Conservation (phyloP, 2,888 invertebrate species). For the Xestia xanthographa region DNA sequence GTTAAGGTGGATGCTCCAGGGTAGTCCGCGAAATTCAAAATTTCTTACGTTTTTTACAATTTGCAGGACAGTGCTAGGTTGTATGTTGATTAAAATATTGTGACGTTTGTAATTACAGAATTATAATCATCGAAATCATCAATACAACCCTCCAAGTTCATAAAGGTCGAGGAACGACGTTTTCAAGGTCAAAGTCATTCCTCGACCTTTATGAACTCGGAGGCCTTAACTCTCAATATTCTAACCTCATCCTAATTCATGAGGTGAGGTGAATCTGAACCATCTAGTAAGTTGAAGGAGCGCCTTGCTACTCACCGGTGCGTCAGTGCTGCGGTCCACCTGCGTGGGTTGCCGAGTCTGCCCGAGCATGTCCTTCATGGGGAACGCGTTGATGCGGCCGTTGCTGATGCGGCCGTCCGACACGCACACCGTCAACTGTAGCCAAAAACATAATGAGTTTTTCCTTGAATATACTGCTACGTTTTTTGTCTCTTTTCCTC, state of each 20-base stretch:
- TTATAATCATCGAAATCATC: too few relatives aligned
- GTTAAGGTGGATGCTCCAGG: too few relatives aligned
- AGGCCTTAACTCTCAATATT: slow-evolving; percentile 1
- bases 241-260: neutral
- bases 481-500: neutral
- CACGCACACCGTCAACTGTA: slow-evolving; percentile 94
- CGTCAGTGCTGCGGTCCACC: slow-evolving; percentile 93
- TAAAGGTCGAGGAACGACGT: too few relatives aligned
- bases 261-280: neutral
- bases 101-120: too few relatives aligned
- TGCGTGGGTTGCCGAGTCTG: slow-evolving; percentile 91
- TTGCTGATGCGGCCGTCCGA: slow-evolving; percentile 93
- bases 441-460: neutral
- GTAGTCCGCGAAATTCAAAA: too few relatives aligned
- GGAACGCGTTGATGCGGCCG: slow-evolving; percentile 94
- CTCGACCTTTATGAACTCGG: too few relatives aligned
- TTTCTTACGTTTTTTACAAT: too few relatives aligned
- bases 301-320: slow-evolving; percentile 91
- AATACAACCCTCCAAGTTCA: too few relatives aligned
- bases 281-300: neutral
- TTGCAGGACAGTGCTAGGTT: too few relatives aligned
- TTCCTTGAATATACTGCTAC: neutral
- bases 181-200: too few relatives aligned
- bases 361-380: slow-evolving; percentile 95
- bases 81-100: too few relatives aligned